Evolutionary conservation across 2,797 vertebrate species (phyloP).

Genomic region (Oophaga sylvatica): DNA sequence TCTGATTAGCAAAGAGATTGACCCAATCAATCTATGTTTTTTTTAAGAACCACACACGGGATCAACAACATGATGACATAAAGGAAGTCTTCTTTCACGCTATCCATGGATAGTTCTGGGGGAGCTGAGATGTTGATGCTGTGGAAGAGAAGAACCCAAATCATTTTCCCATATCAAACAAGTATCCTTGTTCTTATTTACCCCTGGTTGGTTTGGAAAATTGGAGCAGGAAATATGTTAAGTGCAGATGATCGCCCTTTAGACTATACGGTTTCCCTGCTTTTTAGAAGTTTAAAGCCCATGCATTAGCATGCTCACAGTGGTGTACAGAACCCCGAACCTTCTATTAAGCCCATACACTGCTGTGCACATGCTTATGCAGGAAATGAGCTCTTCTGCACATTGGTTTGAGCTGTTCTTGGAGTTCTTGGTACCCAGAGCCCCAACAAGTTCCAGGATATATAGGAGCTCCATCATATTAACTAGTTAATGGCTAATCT

Average conservation of each 20-base stretch:
- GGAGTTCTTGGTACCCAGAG: too few species aligned
- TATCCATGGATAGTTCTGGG: not conserved
- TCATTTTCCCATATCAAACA: slow-evolving; percentile 7
- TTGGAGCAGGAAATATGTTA: not conserved
- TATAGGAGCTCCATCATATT: too few species aligned
- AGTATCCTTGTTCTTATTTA: slow-evolving; percentile 8
- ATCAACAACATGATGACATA: not conserved
- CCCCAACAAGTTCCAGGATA: too few species aligned
- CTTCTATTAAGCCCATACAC: too few species aligned
- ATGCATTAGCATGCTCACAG: too few species aligned
- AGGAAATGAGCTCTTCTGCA: too few species aligned
- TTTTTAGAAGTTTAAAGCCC: too few species aligned
- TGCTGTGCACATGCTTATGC: too few species aligned
- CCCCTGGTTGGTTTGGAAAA: not conserved
- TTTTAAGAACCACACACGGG: not conserved
- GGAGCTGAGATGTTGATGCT: not conserved
- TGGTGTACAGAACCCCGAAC: too few species aligned
- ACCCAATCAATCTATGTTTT: not conserved
- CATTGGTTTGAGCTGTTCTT: too few species aligned
- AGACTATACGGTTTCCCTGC: too few species aligned
- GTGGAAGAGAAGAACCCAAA: slow-evolving; percentile 7
- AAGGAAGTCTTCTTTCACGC: slow-evolving; percentile 10
- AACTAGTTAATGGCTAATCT: too few species aligned
- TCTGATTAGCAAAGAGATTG: slow-evolving; percentile 2
- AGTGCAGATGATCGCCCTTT: not conserved